Evolutionary conservation across 2,888 invertebrate genomes (phyloP).

Genomic region (Lysandra bellargus): DNA sequence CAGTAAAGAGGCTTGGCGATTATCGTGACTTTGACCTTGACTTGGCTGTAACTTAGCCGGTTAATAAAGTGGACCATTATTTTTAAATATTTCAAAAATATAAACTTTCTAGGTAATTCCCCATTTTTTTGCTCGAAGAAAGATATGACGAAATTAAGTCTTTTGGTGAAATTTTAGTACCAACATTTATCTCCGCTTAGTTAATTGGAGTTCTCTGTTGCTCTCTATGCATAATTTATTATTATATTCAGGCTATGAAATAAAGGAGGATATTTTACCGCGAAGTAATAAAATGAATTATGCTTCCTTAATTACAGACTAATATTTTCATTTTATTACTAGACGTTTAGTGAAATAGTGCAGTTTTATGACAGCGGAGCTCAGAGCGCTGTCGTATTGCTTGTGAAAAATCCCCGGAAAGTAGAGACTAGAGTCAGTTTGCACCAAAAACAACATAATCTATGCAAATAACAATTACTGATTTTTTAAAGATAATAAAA

Average conservation of each 20-base stretch:
- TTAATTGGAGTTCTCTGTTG: constrained; percentile 64
- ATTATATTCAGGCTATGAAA: constrained; percentile 38
- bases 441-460: too few species aligned
- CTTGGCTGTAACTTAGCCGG: not conserved
- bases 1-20: not conserved
- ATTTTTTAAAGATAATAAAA: too few species aligned
- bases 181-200: constrained; percentile 64
- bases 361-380: not conserved
- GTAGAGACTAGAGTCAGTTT: too few species aligned
- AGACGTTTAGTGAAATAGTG: not conserved
- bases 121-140: constrained; percentile 22
- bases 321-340: constrained; percentile 3
- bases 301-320: constrained; percentile 16
- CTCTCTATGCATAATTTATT: constrained; percentile 49
- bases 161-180: constrained; percentile 56
- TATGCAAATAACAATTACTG: too few species aligned
- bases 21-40: not conserved
- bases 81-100: constrained; percentile 17
- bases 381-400: not conserved
- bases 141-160: constrained; percentile 47
- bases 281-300: constrained; percentile 11
- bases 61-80: not conserved
- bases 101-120: not conserved
- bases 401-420: not conserved
- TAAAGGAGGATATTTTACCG: constrained; percentile 25